Percentiles rank a stretch among this genome's conserved stretches.
phyloP scores from a whole-genome alignment of 2,113 vertebrate species.

The Zosterops pallidus region DNA sequence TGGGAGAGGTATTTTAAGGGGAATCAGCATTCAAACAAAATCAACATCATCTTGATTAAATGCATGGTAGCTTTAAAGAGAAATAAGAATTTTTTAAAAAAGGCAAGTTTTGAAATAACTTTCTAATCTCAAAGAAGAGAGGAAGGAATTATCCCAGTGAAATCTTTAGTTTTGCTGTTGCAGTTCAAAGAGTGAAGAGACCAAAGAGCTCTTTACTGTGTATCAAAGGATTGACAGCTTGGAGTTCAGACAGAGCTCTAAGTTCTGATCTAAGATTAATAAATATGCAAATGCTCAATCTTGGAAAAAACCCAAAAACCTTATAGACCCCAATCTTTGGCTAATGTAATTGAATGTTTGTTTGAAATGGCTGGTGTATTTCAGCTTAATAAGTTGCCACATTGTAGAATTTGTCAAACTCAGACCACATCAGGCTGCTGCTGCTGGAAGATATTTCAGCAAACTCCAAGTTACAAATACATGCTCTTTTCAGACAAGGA shows the following conservation, averaged over 20 bases:
- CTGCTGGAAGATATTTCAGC: background rate
- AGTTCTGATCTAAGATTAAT: background rate
- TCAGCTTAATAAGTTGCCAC: background rate
- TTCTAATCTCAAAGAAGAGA: background rate
- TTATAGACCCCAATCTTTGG: background rate
- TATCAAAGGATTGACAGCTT: background rate
- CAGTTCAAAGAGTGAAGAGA: background rate
- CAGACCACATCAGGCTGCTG: background rate
- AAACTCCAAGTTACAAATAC: background rate
- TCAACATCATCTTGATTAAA: background rate
- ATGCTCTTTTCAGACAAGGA: background rate
- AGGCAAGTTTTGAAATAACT: background rate
- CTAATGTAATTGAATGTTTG: background rate
- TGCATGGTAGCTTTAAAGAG: background rate
- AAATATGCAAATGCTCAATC: background rate
- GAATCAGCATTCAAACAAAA: background rate
- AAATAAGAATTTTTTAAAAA: background rate
- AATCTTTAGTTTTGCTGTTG: background rate
- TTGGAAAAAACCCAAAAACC: background rate
- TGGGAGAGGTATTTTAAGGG: background rate
- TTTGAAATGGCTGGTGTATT: background rate
- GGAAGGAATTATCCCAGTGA: background rate
- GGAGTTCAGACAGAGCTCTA: background rate
- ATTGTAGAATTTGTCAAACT: background rate
- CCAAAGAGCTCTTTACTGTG: background rate